Evolutionary conservation across 2,888 invertebrate species (phyloP), one percentile per base, ranked within the genome.

Genomic region (Yponomeuta malinellus): DNA sequence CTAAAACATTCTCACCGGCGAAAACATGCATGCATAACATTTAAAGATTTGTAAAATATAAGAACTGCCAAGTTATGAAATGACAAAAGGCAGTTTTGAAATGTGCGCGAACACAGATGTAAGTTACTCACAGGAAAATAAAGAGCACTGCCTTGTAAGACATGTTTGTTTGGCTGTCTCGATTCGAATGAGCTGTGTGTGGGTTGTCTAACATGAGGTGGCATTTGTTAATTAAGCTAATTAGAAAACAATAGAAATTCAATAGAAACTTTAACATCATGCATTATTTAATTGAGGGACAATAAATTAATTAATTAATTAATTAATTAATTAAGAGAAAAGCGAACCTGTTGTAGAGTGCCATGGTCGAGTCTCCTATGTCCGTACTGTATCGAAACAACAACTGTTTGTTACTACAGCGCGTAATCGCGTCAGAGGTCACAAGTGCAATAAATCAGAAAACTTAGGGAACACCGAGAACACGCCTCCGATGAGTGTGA

Each of bases 401-500:
- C 48, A 23, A 23, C 5, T 48, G 29, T 31, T 5, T 48, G 23
- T 23, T 23, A 68, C 23, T 9, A 48, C 15, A n/a, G 68, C 48
- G 10, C 5, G 10, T 68, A 10, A 29, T 52, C 74, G 77, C 75
- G 75, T 59, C 75, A 78, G 78, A 83, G 79, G 80, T 84, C 81
- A 84, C 78, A 76, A 80, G 78, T 79, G 77, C 79, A 82, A 74
- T 74, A 72, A 73, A 74, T 75, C 76, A 76, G 75, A 77, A 79
- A 74, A 77, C 79, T 81, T 79, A 82, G 79, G 72, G 67, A 74
- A 75, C 76, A 77, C 69, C 33, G 23, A 81, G 83, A 80, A 88
- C 89, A 89, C 90, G 88, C 90, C 91, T 90, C 82, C 87, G 78
- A 79, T 76, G 79, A 80, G 77, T 83, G 84, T 86, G 86, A 89